These are phyloP conservation scores for Margarornis squamiger DNA, from an alignment of 2,797 vertebrate species.

Conservation along the genomic window DNA sequence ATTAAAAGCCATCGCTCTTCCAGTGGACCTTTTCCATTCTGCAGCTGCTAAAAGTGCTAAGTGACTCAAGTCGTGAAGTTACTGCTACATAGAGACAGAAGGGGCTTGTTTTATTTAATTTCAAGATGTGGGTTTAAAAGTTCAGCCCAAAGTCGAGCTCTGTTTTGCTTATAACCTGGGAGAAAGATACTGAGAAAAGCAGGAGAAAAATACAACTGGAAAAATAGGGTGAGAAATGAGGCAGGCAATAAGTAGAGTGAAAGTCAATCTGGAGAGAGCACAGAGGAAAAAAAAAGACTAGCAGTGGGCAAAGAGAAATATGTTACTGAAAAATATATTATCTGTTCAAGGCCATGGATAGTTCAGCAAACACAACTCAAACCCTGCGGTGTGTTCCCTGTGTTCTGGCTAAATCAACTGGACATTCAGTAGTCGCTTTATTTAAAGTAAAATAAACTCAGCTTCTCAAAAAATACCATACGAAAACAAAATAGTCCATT, in stretches of 20 bases:
- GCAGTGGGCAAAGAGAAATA: conserved; percentile 23
- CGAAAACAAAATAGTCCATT: conserved; percentile 45
- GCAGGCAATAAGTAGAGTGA: conserved; percentile 29
- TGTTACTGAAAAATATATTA: conserved; percentile 55
- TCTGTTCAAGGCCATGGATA: conserved; percentile 25
- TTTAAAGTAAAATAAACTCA: conserved; percentile 57
- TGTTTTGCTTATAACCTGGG: conserved; percentile 5
- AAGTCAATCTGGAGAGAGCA: conserved; percentile 38
- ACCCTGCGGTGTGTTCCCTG: background rate
- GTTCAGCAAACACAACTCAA: conserved; percentile 42
- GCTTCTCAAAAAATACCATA: conserved; percentile 8
- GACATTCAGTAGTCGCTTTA: conserved; percentile 51
- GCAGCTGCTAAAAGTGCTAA: conserved; percentile 35
- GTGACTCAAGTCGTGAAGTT: conserved; percentile 12
- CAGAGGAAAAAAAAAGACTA: background rate
- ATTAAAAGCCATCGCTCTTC: background rate
- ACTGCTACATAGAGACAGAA: background rate
- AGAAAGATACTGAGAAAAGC: conserved; percentile 20
- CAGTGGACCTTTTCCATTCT: background rate
- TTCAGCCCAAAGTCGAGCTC: background rate
- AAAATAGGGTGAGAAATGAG: conserved; percentile 59
- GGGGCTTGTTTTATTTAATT: conserved; percentile 26
- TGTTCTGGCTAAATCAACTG: conserved; percentile 39
- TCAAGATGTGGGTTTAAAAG: conserved; percentile 57
- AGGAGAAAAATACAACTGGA: background rate